A percentile compares a stretch with the other conserved stretches of the same genome.
Conservation (phyloP, 2,888 invertebrate genomes). For the Ectemnius cavifrons region DNA sequence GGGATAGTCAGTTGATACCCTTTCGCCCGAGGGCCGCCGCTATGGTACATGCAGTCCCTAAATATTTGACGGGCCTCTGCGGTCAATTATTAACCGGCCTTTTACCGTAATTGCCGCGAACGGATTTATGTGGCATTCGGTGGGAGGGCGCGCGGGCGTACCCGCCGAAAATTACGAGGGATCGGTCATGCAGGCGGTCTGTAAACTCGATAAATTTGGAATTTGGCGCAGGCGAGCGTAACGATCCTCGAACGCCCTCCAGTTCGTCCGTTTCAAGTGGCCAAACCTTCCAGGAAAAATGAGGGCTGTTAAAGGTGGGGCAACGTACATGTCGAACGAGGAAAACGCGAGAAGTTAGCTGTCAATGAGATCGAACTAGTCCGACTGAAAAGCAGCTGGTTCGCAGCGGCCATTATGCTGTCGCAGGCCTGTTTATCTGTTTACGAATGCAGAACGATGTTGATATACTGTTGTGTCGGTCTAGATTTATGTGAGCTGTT, state of each 20-base stretch:
- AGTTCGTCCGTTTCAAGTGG: not conserved
- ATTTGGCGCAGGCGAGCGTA: constrained; percentile 29
- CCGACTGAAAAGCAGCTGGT: too few species aligned
- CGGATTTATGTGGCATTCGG: constrained; percentile 45
- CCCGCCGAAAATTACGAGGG: constrained; percentile 39
- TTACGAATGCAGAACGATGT: constrained; percentile 29
- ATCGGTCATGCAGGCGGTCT: constrained; percentile 40
- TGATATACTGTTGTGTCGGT: constrained; percentile 42
- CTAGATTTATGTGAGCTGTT: constrained; percentile 23
- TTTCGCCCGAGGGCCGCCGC: not conserved
- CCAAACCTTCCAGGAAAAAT: not conserved
- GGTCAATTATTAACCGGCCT: constrained; percentile 50
- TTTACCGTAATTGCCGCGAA: constrained; percentile 55
- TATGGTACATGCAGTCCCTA: constrained; percentile 35
- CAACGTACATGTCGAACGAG: not conserved
- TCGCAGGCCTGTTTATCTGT: constrained; percentile 29
- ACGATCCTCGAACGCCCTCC: constrained; percentile 13
- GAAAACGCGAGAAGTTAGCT: not conserved
- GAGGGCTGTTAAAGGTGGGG: not conserved
- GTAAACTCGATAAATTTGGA: constrained; percentile 29
- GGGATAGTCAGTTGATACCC: too few species aligned
- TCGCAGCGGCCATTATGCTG: too few species aligned
- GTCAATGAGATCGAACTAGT: not conserved
- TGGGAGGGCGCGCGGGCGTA: constrained; percentile 8
- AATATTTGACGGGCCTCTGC: constrained; percentile 40